Evolutionary conservation across 2,113 vertebrate species (phyloP), one percentile per base, ranked within the genome.

Genomic region (Collichthys lucidus): DNA sequence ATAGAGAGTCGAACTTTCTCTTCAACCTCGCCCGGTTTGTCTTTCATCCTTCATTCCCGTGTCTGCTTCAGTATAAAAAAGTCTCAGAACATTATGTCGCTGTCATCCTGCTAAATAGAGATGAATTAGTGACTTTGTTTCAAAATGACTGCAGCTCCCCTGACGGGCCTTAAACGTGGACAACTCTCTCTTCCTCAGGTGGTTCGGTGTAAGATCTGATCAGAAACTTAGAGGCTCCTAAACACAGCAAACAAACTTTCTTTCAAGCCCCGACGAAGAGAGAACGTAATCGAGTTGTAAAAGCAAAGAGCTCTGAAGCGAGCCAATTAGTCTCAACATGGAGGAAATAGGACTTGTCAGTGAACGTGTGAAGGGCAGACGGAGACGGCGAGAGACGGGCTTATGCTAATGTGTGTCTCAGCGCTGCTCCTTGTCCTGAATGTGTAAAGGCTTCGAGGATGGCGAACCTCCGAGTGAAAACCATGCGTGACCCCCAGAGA

Each of bases 391-490:
- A 52, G 64, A 73, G 55, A 46, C 66, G 62, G 47, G 9, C 72
- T 84, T 86, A 89, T 90, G 88, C 79, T 87, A 86, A 88, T 84
- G 2, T 55, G 20, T 12, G 77, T 63, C 72, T 77, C 80, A 64
- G 60, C 20, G 79, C 65, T 44, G 79, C 77, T 88, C 44, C 56
- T 47, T 29, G 82, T 81, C 83, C 83, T 52, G 69, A 85, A 85
- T 79, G 56, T 71, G 26, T 60, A 4, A 11, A 50, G 67, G 57
- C 73, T 17, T 17, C 61, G 24, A 82, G 78, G 85, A 78, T 2
- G 40, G 57, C 57, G 12, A 74, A 88, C 85, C 77, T 81, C 63
- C 35, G 70, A 63, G 74, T 62, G 70, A 71, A 57, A 85, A 66
- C 70, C 79, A 49, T 5, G 14, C 35, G 70, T 63, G 80, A 91